Conservation (phyloP, 2,113 vertebrate genomes). For the Stictonetta naevosa region DNA sequence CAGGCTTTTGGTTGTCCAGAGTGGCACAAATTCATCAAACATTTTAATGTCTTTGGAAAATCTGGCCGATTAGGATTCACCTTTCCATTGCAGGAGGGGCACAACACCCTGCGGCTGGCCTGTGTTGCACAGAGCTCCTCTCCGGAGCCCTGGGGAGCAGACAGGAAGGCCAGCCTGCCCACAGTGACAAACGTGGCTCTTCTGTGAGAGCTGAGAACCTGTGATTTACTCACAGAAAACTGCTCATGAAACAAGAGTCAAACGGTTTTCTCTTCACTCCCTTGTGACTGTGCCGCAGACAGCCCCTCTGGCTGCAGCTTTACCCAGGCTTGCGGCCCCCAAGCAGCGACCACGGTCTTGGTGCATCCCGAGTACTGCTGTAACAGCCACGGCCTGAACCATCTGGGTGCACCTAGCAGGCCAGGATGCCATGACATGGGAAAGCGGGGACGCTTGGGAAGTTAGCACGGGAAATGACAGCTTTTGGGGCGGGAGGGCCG, state of each 20-base stretch:
- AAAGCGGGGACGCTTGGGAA: background rate
- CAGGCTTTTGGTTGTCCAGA: background rate
- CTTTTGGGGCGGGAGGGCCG: fast-evolving
- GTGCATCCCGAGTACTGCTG: too few relatives aligned
- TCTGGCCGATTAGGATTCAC: background rate
- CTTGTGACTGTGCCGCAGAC: too few relatives aligned
- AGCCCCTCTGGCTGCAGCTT: background rate
- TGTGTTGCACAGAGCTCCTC: fast-evolving
- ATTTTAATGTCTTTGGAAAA: background rate
- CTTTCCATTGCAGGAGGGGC: background rate
- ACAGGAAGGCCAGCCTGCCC: too few relatives aligned
- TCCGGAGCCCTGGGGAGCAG: background rate
- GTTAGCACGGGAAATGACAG: fast-evolving
- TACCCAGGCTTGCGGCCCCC: too few relatives aligned
- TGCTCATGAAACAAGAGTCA: background rate
- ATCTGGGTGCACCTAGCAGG: too few relatives aligned
- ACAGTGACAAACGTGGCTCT: fast-evolving
- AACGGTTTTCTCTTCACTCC: background rate
- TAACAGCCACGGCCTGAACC: too few relatives aligned
- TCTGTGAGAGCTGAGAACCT: fast-evolving
- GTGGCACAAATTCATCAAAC: background rate
- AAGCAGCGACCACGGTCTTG: too few relatives aligned
- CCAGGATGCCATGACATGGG: too few relatives aligned
- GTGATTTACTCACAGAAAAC: fast-evolving
- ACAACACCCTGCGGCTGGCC: fast-evolving